Conservation (phyloP, 2,888 invertebrate species). For the Drosophila limbata region DNA sequence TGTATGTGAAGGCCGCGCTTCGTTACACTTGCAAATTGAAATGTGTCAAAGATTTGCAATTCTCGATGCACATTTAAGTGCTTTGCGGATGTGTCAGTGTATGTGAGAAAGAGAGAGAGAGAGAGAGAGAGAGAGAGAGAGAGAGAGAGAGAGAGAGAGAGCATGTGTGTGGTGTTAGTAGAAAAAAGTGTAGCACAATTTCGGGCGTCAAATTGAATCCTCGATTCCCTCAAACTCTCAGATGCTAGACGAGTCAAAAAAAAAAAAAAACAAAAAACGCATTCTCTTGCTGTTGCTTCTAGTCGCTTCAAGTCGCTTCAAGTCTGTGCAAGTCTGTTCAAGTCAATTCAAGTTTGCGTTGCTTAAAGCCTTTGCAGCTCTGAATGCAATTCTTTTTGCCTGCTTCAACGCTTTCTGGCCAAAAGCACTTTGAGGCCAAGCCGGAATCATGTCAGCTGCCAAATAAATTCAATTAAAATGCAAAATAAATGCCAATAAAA, state of each 20-base stretch:
- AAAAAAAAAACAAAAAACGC: background rate
- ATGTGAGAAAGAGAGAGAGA: conserved; percentile 5
- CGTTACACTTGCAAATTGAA: conserved; percentile 60
- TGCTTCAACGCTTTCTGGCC: background rate
- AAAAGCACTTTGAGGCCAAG: conserved; percentile 26
- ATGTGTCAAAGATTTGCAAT: conserved; percentile 57
- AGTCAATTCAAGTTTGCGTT: conserved; percentile 22
- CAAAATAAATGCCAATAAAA: conserved; percentile 66
- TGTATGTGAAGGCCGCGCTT: conserved; percentile 42
- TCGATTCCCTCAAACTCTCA: background rate
- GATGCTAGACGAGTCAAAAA: conserved; percentile 12
- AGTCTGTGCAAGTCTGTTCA: conserved; percentile 22
- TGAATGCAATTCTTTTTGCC: conserved; percentile 40
- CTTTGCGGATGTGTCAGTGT: conserved; percentile 2
- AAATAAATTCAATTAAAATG: conserved; percentile 75
- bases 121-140: conserved; percentile 5
- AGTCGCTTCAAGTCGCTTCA: conserved; percentile 7
- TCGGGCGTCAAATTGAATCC: conserved; percentile 7
- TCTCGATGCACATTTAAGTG: conserved; percentile 42
- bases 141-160: conserved; percentile 3
- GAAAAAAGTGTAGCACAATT: conserved; percentile 24
- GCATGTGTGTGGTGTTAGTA: background rate
- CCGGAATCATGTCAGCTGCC: conserved; percentile 59
- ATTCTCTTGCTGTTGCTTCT: conserved; percentile 8
- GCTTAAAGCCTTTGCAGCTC: conserved; percentile 40